Conservation (phyloP, 2,888 invertebrate genomes). For the Automeris io region DNA sequence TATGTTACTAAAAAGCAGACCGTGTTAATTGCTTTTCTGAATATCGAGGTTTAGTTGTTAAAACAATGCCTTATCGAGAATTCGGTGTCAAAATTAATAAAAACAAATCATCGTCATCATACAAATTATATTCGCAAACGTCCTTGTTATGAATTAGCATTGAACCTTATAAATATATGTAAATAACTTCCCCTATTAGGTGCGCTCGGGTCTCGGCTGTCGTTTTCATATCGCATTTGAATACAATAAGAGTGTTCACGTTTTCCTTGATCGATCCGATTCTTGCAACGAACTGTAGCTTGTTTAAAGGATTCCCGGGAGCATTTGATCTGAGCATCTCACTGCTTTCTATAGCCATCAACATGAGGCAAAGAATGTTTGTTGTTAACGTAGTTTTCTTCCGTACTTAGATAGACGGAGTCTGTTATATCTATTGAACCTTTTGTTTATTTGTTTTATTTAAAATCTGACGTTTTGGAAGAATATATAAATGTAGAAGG, state of each 20-base stretch:
- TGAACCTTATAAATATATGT: slow-evolving; percentile 29
- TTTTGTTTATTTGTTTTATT: too few species aligned
- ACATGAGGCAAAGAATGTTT: too few species aligned
- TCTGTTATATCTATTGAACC: too few species aligned
- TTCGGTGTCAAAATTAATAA: slow-evolving; percentile 11
- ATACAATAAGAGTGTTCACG: slow-evolving; percentile 7
- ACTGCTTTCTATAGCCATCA: slow-evolving; percentile 6
- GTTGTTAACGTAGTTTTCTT: too few species aligned
- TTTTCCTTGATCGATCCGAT: slow-evolving; percentile 8
- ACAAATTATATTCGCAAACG: slow-evolving; percentile 32
- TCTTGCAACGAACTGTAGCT: slow-evolving; percentile 1
- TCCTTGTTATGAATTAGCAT: slow-evolving; percentile 41
- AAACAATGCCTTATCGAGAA: neutral
- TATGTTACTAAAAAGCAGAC: neutral
- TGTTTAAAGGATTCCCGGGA: slow-evolving; percentile 9
- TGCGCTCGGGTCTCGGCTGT: neutral
- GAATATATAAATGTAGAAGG: too few species aligned
- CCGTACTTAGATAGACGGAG: too few species aligned
- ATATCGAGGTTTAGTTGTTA: neutral
- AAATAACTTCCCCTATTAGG: slow-evolving; percentile 26
- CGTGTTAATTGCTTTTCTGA: slow-evolving; percentile 1
- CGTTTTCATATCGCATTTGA: slow-evolving; percentile 1
- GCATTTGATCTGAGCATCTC: slow-evolving; percentile 2
- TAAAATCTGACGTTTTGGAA: too few species aligned
- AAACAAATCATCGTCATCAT: slow-evolving; percentile 24